Evolutionary conservation across 2,797 vertebrate genomes (phyloP).

Genomic region (Hoplostethus mediterraneus): DNA sequence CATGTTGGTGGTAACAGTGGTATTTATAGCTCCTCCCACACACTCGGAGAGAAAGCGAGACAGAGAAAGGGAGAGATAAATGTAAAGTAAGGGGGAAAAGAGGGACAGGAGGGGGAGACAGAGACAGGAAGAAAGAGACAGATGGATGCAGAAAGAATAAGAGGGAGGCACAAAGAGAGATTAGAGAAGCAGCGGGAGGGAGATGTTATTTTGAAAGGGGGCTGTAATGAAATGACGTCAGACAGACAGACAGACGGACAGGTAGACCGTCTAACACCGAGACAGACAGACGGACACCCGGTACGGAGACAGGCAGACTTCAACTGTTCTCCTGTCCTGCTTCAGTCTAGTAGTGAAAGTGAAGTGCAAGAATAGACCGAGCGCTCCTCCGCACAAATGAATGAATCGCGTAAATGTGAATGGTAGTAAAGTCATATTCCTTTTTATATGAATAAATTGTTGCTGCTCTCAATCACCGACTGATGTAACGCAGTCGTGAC

Average conservation of each 20-base stretch:
- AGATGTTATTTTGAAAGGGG: conserved; percentile 35
- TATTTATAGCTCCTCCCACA: conserved; percentile 84
- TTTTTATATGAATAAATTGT: too few species aligned
- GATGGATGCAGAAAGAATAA: neutral
- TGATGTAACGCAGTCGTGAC: too few species aligned
- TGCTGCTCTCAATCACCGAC: too few species aligned
- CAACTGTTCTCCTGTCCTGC: conserved; percentile 21
- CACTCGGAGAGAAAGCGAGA: conserved; percentile 21
- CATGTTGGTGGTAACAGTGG: conserved; percentile 80
- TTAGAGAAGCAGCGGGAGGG: conserved; percentile 55
- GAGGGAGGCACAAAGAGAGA: conserved; percentile 9
- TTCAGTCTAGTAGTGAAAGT: conserved; percentile 37
- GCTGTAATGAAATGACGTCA: conserved; percentile 26
- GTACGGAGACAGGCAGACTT: conserved; percentile 11
- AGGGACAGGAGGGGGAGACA: conserved; percentile 21
- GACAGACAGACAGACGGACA: conserved; percentile 15
- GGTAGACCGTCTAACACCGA: neutral
- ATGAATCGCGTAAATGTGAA: neutral
- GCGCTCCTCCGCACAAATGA: neutral
- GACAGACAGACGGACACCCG: conserved; percentile 1
- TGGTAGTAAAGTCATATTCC: neutral
- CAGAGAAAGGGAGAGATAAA: conserved; percentile 46
- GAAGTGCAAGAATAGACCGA: neutral
- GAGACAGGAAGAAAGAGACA: neutral
- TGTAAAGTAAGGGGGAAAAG: conserved; percentile 41